Evolutionary conservation across 2,113 vertebrate genomes (phyloP), one percentile per base, ranked within the genome.

Genomic region (Alligator mississippiensis): DNA sequence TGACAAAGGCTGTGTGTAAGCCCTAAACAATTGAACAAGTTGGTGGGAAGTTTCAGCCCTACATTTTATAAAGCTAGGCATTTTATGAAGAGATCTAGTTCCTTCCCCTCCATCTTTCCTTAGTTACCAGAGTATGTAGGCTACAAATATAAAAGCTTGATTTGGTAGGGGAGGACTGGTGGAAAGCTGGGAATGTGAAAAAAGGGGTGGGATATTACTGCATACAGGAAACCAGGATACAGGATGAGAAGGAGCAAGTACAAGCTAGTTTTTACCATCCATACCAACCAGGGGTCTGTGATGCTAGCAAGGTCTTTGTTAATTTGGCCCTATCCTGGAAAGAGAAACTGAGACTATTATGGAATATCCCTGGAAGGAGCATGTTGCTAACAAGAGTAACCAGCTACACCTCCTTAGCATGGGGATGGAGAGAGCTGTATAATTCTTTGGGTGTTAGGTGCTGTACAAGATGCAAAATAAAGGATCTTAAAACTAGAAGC

Each of bases 401-500:
- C 5, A 34, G 60, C n/a, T 5, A 21, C 77, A 3, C 2, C 0
- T n/a, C 28, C 5, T 34, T 78, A 34, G 13, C 22, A 22, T 12
- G 30, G 6, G 4, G 16, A 4, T 60, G 54, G 68, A 1, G 11
- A 8, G 12, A 30, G 13, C 78, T 34, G 0, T 14, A 17, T 55
- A 47, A 47, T 80, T 84, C n/a, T 72, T 60, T 87, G 9, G 13
- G 1, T 13, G 22, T 63, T 80, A 24, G 55, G 47, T 78, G 19
- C 58, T 28, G 27, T 34, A 21, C 25, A 87, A 63, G 90, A 68
- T 0, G 1, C 1, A 3, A 17, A 68, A 38, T 9, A 83, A 95
- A 22, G 72, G 62, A 77, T 28, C 10, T 58, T 10, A 34, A 61
- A 19, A 21, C 30, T 38, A 70, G 34, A 70, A 70, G 68, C 18